Evolutionary conservation across 1,140 invertebrate species (phyloP), one percentile per base, ranked within the genome.

Genomic region (Brachionus rubens): DNA sequence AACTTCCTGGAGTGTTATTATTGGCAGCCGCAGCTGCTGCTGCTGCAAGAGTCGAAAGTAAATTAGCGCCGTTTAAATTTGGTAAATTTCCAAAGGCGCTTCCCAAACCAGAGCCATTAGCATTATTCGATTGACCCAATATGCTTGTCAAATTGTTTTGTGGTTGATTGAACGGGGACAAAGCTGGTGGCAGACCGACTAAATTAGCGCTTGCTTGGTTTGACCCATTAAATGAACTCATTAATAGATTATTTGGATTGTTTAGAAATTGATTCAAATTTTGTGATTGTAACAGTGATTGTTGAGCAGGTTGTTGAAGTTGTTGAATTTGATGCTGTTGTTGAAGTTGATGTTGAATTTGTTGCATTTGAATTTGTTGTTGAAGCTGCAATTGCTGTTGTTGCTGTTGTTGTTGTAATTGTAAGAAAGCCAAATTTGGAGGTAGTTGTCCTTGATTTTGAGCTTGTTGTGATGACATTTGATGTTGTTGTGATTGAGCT

Each of bases 251-350:
- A 41, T 65, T 65, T 14, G 33, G 40, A 28, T 65, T 65, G 24
- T 26, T 65, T 0, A 65, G 24, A 5, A 65, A 24, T 21, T 65
- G 33, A 12, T 24, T 65, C 0, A 65, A 65, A 43, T 65, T 65
- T 72, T 72, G 68, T 19, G 36, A 41, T n/a, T n/a, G n/a, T n/a
- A n/a, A n/a, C n/a, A n/a, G n/a, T 14, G 46, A 24, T n/a, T 72
- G 68, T 24, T 72, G 68, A 4, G 10, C n/a, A 40, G 28, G 68
- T 70, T 21, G 19, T 19, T 68, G 65, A 40, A 40, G 30, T 43
- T n/a, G n/a, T n/a, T n/a, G n/a, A n/a, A n/a, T n/a, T n/a, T n/a
- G n/a, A n/a, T n/a, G n/a, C n/a, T n/a, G n/a, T 56, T 56, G 52
- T 33, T 56, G 52, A n/a, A 56, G 2, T 56, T 56, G 52, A 4